phyloP scores from a whole-genome alignment of 2,797 vertebrate genomes.

The Myotis findleyi region DNA sequence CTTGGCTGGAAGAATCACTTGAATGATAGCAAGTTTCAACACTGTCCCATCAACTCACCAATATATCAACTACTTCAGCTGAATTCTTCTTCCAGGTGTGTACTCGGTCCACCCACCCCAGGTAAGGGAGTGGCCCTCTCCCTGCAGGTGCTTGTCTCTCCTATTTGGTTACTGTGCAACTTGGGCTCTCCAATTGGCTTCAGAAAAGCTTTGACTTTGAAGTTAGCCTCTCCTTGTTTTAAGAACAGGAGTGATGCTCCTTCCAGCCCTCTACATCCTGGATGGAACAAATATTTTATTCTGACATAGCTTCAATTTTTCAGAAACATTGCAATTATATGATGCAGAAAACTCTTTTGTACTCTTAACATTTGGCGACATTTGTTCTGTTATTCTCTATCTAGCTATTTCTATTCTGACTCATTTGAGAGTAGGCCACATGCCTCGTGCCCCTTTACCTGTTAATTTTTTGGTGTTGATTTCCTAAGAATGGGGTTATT shows the following conservation, averaged over 20 bases:
- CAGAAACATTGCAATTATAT: not conserved
- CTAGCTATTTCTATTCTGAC: not conserved
- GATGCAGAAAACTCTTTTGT: not conserved
- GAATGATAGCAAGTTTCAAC: not conserved
- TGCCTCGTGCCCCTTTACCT: not conserved
- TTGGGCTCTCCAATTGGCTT: not conserved
- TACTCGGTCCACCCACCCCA: not conserved
- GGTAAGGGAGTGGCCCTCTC: not conserved
- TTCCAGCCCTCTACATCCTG: not conserved
- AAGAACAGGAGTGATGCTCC: not conserved
- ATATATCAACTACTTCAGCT: not conserved
- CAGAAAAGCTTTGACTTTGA: not conserved
- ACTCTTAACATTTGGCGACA: not conserved
- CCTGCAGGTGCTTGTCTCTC: not conserved
- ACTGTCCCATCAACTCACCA: not conserved
- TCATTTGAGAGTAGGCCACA: not conserved
- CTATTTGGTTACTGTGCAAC: not conserved
- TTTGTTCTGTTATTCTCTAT: not conserved
- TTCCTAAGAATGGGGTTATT: not conserved
- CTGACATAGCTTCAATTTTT: not conserved
- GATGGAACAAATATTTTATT: not conserved
- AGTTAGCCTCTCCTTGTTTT: not conserved
- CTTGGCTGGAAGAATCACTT: not conserved
- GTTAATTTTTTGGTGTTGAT: not conserved
- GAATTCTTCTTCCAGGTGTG: not conserved